A percentile compares a stretch with the other conserved stretches of the same genome.
Evolutionary conservation across 2,797 vertebrate species (phyloP).

Genomic region (Nyctalus aviator): DNA sequence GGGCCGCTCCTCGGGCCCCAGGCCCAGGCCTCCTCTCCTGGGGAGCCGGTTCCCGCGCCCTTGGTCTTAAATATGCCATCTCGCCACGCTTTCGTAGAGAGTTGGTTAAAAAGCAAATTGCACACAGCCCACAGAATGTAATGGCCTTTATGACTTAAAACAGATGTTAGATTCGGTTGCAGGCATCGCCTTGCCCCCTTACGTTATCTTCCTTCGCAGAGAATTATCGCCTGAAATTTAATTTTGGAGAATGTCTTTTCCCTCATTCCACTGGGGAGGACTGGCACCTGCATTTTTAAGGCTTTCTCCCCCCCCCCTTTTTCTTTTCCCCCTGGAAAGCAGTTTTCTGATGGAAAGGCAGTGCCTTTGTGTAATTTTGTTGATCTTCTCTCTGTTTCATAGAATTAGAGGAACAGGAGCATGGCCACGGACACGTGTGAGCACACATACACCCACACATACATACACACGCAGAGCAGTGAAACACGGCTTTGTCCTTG

Average conservation of each 20-base stretch:
- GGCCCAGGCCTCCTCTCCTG: neutral
- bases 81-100: neutral
- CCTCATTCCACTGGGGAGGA: neutral
- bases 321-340: neutral
- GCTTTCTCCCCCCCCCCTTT: neutral
- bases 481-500: neutral
- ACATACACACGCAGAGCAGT: neutral
- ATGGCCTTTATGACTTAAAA: slow-evolving; percentile 39
- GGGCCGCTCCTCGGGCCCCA: too few species aligned
- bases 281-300: neutral
- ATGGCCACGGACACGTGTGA: neutral
- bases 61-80: neutral
- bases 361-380: neutral
- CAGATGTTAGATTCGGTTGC: slow-evolving; percentile 25
- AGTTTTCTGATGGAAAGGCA: neutral
- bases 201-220: neutral
- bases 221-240: slow-evolving; percentile 15
- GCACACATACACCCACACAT: too few species aligned
- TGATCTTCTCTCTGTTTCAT: neutral
- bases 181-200: neutral
- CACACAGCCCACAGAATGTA: neutral
- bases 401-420: neutral
- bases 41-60: neutral
- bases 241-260: neutral
- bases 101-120: slow-evolving; percentile 42